Conservation (phyloP, 2,797 vertebrate species). For the Siniperca scherzeri region DNA sequence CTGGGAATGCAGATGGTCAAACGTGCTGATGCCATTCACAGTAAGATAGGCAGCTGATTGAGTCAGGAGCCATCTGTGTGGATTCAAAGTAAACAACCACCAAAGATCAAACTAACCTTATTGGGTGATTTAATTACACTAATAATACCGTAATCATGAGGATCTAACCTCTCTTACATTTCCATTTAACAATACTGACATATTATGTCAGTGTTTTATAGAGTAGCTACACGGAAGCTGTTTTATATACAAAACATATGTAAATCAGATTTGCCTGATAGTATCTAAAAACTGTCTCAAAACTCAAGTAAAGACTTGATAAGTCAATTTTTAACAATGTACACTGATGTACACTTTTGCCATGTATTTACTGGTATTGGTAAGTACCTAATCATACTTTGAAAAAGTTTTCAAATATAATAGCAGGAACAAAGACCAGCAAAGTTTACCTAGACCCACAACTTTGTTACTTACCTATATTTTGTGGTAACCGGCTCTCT, state of each 20-base stretch:
- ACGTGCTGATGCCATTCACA: constrained; percentile 22
- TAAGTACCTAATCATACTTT: neutral
- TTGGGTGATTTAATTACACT: neutral
- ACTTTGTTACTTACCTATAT: constrained; percentile 83
- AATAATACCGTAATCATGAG: neutral
- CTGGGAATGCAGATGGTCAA: constrained; percentile 17
- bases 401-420: neutral
- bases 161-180: neutral
- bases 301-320: neutral
- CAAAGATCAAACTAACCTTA: neutral
- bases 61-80: constrained; percentile 22
- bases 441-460: neutral
- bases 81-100: constrained; percentile 6
- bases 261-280: neutral
- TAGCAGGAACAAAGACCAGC: neutral
- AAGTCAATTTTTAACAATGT: neutral
- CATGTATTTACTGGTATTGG: neutral
- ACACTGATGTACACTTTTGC: neutral
- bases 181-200: neutral
- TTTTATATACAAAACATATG: neutral
- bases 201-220: neutral
- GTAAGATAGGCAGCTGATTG: neutral
- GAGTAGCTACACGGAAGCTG: neutral
- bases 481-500: constrained; percentile 69
- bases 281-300: neutral